Evolutionary conservation across 92 coral and sea anemone species (phyloP), one percentile per base, ranked within the genome.

Genomic region (Palythoa heliodiscus): DNA sequence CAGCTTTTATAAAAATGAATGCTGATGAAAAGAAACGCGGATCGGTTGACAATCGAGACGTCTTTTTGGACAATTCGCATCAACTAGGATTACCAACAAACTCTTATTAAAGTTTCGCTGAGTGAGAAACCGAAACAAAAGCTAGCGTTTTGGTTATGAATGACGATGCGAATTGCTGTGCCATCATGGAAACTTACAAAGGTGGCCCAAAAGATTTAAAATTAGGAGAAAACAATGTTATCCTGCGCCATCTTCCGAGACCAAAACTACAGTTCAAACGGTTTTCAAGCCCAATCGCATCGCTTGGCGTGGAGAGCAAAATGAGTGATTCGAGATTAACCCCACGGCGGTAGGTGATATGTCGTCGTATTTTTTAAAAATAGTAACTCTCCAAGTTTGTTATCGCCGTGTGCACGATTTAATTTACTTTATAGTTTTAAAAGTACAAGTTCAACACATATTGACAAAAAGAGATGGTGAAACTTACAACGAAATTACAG

Each of bases 251-350:
- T 77, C 77, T 89, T 13, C 87, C 85, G 29, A 81, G 92, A 82
- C 90, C 93, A 15, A 83, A 89, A 40, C 83, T 90, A 29, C 91
- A 87, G 20, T 50, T 83, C 48, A 90, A 90, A 67, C 86, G 93
- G 73, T 90, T 82, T 53, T 90, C 93, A 4, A 90, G 91, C 63
- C 93, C 93, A 40, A 78, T 88, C 22, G 90, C 90, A 9, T 86
- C 92, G 17, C 81, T 89, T 81, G 70, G 7, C 22, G 91, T 94
- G 93, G 90, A 95, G 11, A 39, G 69, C 37, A 92, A 91, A 83
- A 87, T 96, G 5, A 94, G 88, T 71, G 98, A 95, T 72, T 85
- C 79, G 52, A 94, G 98, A 52, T 71, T 94, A 43, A 78, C 97
- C 73, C 47, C 63, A 24, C 73, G 60, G 73, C 84, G 84, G 84